Evolutionary conservation across 2,797 vertebrate genomes (phyloP).

Genomic region (Hafferia zeledoni): DNA sequence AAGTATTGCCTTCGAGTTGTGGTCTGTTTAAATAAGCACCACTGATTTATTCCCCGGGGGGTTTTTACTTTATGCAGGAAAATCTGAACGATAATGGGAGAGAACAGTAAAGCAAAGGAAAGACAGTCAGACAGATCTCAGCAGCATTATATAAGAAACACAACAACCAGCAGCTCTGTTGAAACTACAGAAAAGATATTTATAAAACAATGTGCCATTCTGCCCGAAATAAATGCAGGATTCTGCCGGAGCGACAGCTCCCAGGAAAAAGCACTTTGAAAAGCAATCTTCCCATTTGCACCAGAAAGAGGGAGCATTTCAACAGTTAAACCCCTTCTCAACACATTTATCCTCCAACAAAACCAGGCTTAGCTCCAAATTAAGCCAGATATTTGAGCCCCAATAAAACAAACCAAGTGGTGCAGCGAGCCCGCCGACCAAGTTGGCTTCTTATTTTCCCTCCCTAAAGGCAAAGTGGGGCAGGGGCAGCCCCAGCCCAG

Average conservation of each 20-base stretch:
- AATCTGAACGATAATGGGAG: constrained; percentile 34
- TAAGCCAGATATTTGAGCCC: constrained; percentile 62
- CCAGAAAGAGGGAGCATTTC: constrained; percentile 54
- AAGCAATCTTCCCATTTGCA: constrained; percentile 42
- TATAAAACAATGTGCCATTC: constrained; percentile 60
- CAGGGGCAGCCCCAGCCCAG: neutral
- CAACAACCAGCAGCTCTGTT: constrained; percentile 45
- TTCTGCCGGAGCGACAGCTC: constrained; percentile 8
- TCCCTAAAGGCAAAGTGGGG: neutral
- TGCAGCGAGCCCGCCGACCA: neutral
- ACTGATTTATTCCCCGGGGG: neutral
- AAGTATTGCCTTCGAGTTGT: constrained; percentile 5
- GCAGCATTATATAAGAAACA: constrained; percentile 61
- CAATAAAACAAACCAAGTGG: constrained; percentile 40
- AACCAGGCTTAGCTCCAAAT: constrained; percentile 46
- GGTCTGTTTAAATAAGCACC: constrained; percentile 45
- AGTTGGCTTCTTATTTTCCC: neutral
- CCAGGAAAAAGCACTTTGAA: constrained; percentile 41
- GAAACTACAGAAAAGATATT: constrained; percentile 61
- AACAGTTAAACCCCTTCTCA: constrained; percentile 59
- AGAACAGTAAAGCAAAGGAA: neutral
- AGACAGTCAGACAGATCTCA: constrained; percentile 13
- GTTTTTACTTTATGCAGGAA: constrained; percentile 48
- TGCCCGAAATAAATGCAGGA: constrained; percentile 57
- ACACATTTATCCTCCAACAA: constrained; percentile 51